A percentile compares a stretch with the other conserved stretches of the same genome.
These are phyloP conservation scores for Lasiurus cinereus DNA, from an alignment of 2,113 vertebrate genomes.

Conservation along the genomic window DNA sequence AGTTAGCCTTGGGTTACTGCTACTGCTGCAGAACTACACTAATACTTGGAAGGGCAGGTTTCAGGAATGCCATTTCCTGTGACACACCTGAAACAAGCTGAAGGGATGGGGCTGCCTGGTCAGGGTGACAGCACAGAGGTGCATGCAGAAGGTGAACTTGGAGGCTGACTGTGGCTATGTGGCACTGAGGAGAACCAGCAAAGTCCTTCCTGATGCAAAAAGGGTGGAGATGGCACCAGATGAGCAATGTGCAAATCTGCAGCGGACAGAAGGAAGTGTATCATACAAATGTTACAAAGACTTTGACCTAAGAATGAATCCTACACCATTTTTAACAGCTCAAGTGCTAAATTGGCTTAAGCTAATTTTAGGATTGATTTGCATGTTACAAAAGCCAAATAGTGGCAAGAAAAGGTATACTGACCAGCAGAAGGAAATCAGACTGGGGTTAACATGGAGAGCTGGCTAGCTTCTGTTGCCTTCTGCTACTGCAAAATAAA, in stretches of 20 bases:
- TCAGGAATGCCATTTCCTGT: neutral
- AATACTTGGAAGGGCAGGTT: neutral
- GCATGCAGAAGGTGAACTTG: neutral
- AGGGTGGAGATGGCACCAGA: neutral
- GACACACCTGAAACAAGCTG: neutral
- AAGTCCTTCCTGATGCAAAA: neutral
- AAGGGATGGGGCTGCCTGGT: fast-evolving
- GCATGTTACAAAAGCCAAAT: conserved; percentile 13
- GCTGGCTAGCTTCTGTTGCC: neutral
- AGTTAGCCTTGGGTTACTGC: neutral
- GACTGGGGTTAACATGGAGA: neutral
- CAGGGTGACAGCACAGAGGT: neutral
- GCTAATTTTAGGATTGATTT: conserved; percentile 28
- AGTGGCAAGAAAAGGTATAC: neutral
- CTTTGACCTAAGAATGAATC: neutral
- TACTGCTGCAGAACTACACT: neutral
- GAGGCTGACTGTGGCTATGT: fast-evolving
- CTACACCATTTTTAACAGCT: neutral
- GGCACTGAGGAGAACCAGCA: fast-evolving
- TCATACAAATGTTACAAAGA: neutral
- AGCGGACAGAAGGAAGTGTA: neutral
- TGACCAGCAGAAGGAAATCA: neutral
- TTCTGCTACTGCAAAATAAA: neutral
- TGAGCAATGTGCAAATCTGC: neutral
- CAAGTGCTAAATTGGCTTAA: neutral